A percentile compares a stretch with the other conserved stretches of the same genome.
phyloP scores from a whole-genome alignment of 2,797 vertebrate genomes.

The Phrynocephalus forsythii region DNA sequence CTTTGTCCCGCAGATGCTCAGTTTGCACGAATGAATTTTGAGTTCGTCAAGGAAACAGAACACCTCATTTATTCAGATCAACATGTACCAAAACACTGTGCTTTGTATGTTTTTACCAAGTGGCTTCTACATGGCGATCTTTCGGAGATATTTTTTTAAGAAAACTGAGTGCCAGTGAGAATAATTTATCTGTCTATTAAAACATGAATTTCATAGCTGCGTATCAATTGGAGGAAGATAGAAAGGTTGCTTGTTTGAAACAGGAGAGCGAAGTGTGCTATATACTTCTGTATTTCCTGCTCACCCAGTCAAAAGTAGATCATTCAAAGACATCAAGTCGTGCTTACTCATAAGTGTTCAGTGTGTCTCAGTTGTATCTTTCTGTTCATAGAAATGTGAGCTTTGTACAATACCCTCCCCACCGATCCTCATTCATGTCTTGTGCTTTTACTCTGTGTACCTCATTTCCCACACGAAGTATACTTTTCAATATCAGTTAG shows the following conservation, averaged over 20 bases:
- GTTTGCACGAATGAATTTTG: constrained; percentile 38
- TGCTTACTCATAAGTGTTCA: constrained; percentile 18
- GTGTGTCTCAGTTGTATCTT: not conserved
- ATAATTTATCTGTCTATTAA: not conserved
- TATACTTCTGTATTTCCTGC: not conserved
- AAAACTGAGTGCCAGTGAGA: not conserved
- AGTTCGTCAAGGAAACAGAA: constrained; percentile 46
- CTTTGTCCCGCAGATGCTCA: accelerated
- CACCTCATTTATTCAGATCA: constrained; percentile 46
- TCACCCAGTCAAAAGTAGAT: too few species aligned
- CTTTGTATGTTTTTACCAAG: constrained; percentile 56
- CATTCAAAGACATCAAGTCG: not conserved
- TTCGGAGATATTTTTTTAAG: constrained; percentile 47
- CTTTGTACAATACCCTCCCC: not conserved
- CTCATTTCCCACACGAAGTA: not conserved
- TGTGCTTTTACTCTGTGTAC: constrained; percentile 26
- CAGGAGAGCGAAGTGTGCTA: accelerated
- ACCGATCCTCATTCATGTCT: not conserved
- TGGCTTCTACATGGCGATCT: constrained; percentile 9
- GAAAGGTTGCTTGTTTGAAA: constrained; percentile 11
- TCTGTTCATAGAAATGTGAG: not conserved
- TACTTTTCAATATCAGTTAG: not conserved
- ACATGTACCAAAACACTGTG: not conserved
- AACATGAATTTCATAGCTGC: not conserved
- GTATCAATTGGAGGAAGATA: not conserved